phyloP scores from a whole-genome alignment of 2,888 invertebrate species.

The Erebia ligea region DNA sequence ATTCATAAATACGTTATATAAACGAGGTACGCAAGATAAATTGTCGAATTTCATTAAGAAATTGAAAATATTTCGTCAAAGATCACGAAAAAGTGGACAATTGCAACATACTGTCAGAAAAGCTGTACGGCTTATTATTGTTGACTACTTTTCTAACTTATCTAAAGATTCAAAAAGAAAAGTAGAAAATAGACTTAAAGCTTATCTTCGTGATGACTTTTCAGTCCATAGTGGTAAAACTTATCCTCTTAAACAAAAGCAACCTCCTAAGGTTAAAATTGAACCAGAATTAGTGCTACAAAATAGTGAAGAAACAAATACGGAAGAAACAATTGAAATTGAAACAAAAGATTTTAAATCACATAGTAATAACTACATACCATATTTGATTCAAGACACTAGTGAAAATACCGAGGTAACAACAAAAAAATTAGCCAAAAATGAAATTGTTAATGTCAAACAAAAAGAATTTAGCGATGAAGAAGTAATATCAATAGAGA shows the following conservation, averaged over 20 bases:
- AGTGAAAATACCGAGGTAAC: neutral
- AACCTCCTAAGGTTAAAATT: neutral
- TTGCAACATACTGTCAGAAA: constrained; percentile 47
- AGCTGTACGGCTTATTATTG: constrained; percentile 50
- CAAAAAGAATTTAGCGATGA: neutral
- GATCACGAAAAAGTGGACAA: constrained; percentile 43
- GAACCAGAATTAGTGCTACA: neutral
- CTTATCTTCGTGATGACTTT: constrained; percentile 19
- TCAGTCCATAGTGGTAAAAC: neutral
- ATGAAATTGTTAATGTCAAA: neutral
- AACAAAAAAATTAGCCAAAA: neutral
- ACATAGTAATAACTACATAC: neutral
- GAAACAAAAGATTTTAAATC: neutral
- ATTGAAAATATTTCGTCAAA: constrained; percentile 47
- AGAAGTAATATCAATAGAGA: neutral
- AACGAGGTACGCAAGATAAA: constrained; percentile 40
- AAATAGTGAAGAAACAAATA: constrained; percentile 4
- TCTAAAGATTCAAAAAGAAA: constrained; percentile 44
- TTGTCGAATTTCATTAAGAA: constrained; percentile 47
- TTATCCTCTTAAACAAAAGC: neutral
- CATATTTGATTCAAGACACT: neutral
- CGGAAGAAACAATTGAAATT: neutral
- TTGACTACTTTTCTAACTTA: constrained; percentile 54
- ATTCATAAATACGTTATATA: constrained; percentile 56
- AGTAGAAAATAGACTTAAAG: constrained; percentile 44